Base-by-base conservation (phyloP, 2,113 vertebrate species). In the Chaenogobius annularis region DNA sequence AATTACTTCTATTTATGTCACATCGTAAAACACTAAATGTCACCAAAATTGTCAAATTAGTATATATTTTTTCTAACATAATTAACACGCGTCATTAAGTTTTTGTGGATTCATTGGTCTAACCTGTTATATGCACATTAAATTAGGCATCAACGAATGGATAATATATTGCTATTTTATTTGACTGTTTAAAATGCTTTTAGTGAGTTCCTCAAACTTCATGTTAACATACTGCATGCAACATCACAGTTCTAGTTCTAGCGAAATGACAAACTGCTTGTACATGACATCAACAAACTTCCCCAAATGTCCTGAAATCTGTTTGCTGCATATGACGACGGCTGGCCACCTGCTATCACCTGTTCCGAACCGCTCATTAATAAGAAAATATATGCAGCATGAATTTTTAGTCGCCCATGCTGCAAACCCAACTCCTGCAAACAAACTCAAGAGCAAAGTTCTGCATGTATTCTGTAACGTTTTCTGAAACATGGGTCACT, bases 321-420 rank as follows among this genome's bases (percentile, higher is more conserved):
- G 59, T 35, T 14, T 7, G 14, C 15, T 62, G 59, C 59, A 19
- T 11, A 37, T 37, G 59, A 19, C 15, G 59, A 37, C 7, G 14
- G 15, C 59, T 37, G 59, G 15, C 31, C 59, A 62, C 59, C 59
- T 37, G 59, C 5, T 62, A 37, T 37, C 59, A 62, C 59, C 59
- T 62, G 56, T 37, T 62, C 17, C 7, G 37, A n/a, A 15, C 8
- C 59, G 8, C 31, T 62, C 31, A 37, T 62, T 10, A 62, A 35
- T 62, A 37, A 19, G 31, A 40, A 37, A 62, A 62, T 62, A 8
- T 35, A 62, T 62, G 59, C 59, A 62, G 59, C 15, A 31, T 37
- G 59, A 31, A 37, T 37, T 62, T 62, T 19, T 14, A 9, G 31
- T 62, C 26, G 7, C 26, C 13, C 26, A 15, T 17, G 58, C 14